Conservation (phyloP, 1,140 invertebrate genomes). For the Bombus huntii region DNA sequence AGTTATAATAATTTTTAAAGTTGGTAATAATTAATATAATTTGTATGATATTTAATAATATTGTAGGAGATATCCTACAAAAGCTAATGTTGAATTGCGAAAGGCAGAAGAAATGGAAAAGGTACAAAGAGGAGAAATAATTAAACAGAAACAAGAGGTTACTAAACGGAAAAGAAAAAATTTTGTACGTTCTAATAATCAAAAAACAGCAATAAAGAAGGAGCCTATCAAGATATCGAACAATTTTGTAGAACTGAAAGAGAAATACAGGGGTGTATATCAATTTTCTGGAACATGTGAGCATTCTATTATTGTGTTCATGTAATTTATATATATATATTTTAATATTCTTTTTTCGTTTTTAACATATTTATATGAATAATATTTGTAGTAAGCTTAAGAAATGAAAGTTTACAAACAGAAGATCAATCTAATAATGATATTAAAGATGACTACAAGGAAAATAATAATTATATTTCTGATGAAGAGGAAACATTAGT, state of each 20-base stretch:
- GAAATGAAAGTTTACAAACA: neutral
- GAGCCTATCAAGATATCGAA: conserved; percentile 21
- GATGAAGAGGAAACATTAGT: conserved; percentile 67
- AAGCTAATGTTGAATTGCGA: conserved; percentile 87
- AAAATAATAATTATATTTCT: conserved; percentile 49
- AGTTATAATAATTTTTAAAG: conserved; percentile 10
- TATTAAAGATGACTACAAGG: neutral
- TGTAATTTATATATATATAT: neutral
- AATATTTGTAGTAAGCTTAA: conserved; percentile 28
- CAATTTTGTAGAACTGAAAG: neutral
- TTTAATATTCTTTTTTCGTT: neutral
- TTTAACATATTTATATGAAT: neutral
- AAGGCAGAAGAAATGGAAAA: conserved; percentile 86
- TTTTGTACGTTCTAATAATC: conserved; percentile 14
- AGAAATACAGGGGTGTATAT: conserved; percentile 71
- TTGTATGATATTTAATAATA: neutral
- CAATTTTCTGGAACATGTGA: conserved; percentile 75
- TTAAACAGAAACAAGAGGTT: conserved; percentile 77
- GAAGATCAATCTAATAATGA: conserved; percentile 8
- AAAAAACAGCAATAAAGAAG: conserved; percentile 59
- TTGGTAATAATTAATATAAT: neutral
- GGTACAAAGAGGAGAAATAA: conserved; percentile 87
- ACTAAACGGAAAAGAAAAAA: conserved; percentile 49
- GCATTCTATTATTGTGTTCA: conserved; percentile 35
- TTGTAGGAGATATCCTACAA: conserved; percentile 86